Evolutionary conservation across 2,113 vertebrate genomes (phyloP).

Genomic region (Cyanoderma ruficeps): DNA sequence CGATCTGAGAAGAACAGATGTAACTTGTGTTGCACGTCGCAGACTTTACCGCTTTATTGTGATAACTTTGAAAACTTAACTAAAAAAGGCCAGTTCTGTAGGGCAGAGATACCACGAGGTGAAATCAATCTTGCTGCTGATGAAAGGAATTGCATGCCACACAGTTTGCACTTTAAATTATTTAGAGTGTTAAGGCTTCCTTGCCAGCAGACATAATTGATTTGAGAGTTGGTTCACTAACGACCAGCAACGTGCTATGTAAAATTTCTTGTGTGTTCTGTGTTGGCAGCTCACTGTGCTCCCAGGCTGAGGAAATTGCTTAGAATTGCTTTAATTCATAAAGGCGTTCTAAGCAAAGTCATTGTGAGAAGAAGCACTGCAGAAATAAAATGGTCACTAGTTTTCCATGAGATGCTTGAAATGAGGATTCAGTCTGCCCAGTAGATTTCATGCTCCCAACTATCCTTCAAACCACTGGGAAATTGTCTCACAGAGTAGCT

Average conservation of each 20-base stretch:
- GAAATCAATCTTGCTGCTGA: constrained; percentile 61
- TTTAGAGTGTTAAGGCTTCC: constrained; percentile 62
- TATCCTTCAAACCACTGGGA: not conserved
- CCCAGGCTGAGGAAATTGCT: constrained; percentile 19
- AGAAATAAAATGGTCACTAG: not conserved
- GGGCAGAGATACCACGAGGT: constrained; percentile 37
- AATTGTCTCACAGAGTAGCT: not conserved
- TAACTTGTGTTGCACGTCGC: not conserved
- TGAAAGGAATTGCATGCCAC: constrained; percentile 42
- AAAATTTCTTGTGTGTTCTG: constrained; percentile 46
- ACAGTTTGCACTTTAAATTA: constrained; percentile 65
- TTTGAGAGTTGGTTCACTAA: constrained; percentile 63
- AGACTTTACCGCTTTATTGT: constrained; percentile 10
- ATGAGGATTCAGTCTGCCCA: not conserved
- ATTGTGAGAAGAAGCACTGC: not conserved
- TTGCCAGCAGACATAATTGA: constrained; percentile 65
- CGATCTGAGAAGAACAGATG: constrained; percentile 33
- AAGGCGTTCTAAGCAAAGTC: not conserved
- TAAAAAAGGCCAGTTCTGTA: constrained; percentile 55
- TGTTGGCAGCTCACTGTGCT: constrained; percentile 22
- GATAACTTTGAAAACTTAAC: constrained; percentile 54
- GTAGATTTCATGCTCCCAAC: not conserved
- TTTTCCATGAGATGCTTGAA: not conserved
- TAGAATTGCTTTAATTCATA: constrained; percentile 11
- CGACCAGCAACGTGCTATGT: constrained; percentile 35